A percentile compares a stretch with the other conserved stretches of the same genome.
Evolutionary conservation across 2,888 invertebrate species (phyloP).

Genomic region (Eupelmus urozonus): DNA sequence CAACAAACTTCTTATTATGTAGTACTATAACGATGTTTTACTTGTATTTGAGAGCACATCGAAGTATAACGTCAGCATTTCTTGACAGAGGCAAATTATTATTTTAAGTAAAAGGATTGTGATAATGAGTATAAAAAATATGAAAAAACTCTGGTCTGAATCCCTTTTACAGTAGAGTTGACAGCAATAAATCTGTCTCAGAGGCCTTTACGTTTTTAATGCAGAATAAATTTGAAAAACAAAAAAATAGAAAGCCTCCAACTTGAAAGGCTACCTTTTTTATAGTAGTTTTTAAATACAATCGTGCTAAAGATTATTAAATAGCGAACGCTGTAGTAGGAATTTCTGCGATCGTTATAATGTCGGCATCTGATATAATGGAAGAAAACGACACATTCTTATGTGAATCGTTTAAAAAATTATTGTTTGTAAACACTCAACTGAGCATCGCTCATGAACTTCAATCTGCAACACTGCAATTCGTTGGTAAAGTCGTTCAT

Average conservation of each 20-base stretch:
- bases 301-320: slow-evolving; percentile 10
- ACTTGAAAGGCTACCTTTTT: slow-evolving; percentile 34
- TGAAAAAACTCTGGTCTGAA: slow-evolving; percentile 52
- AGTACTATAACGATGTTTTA: slow-evolving; percentile 34
- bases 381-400: not conserved
- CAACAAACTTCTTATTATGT: not conserved
- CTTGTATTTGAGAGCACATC: slow-evolving; percentile 46
- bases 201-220: slow-evolving; percentile 56
- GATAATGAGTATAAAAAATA: slow-evolving; percentile 49
- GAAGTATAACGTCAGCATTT: slow-evolving; percentile 53
- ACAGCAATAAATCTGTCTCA: slow-evolving; percentile 45
- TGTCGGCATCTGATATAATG: not conserved
- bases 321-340: not conserved
- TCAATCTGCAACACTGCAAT: slow-evolving; percentile 3
- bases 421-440: not conserved
- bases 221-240: not conserved
- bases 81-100: slow-evolving; percentile 32
- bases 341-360: slow-evolving; percentile 24
- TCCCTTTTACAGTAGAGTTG: slow-evolving; percentile 52
- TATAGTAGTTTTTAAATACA: slow-evolving; percentile 19
- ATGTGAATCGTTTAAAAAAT: no score
- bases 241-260: not conserved
- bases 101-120: slow-evolving; percentile 52
- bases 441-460: not conserved
- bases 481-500: slow-evolving; percentile 24